Percentiles rank a stretch among this genome's conserved stretches.
These are phyloP conservation scores for Xanthia icteritia DNA, from an alignment of 2,888 invertebrate genomes.

Conservation along the genomic window DNA sequence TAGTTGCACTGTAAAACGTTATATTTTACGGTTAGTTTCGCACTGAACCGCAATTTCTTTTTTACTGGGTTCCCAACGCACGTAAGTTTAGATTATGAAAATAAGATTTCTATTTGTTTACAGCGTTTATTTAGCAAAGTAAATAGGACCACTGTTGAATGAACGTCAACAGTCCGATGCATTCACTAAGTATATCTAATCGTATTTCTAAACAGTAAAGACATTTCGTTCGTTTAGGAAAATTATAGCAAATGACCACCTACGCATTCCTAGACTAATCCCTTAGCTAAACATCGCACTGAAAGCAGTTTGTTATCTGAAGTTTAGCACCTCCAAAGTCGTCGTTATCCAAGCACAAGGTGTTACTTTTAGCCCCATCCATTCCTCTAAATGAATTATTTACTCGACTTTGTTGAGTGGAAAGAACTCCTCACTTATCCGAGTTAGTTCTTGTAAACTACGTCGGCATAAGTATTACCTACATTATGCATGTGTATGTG, in stretches of 20 bases:
- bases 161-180: constrained; percentile 43
- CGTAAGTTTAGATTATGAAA: constrained; percentile 41
- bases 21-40: constrained; percentile 71
- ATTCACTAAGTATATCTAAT: constrained; percentile 58
- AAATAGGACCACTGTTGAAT: constrained; percentile 37
- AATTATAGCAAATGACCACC: constrained; percentile 75
- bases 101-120: constrained; percentile 33
- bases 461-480: constrained; percentile 13
- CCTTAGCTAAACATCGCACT: constrained; percentile 75
- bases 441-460: constrained; percentile 42
- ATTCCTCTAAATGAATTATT: constrained; percentile 60
- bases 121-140: constrained; percentile 26
- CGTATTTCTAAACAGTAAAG: constrained; percentile 62
- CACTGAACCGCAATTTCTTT: constrained; percentile 64
- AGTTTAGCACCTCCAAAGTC: constrained; percentile 73
- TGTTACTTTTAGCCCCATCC: constrained; percentile 68
- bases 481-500: constrained; percentile 20
- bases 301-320: constrained; percentile 73
- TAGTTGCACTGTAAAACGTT: constrained; percentile 71
- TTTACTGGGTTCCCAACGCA: constrained; percentile 34
- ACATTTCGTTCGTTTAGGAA: constrained; percentile 62
- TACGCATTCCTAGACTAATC: constrained; percentile 72
- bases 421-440: constrained; percentile 42
- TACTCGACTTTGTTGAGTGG: constrained; percentile 50
- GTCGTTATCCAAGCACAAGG: constrained; percentile 65